These are phyloP conservation scores for Ondatra zibethicus DNA, from an alignment of 2,113 vertebrate species.

Conservation along the genomic window DNA sequence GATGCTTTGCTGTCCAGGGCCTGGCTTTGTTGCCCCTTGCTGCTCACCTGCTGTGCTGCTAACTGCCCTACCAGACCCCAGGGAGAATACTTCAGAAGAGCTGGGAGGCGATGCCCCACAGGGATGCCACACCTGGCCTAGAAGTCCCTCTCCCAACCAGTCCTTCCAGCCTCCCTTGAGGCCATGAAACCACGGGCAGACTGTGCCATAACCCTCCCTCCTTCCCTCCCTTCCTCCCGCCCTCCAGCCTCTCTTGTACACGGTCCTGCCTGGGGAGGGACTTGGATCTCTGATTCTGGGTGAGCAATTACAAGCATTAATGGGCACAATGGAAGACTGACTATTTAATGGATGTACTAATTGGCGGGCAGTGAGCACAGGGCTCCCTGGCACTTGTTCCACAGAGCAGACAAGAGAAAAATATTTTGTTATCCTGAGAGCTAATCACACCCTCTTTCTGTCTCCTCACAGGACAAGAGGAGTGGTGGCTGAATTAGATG, in stretches of 20 bases:
- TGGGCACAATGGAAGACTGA: neutral
- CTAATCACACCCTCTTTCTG: slow-evolving; percentile 37
- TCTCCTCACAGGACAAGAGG: neutral
- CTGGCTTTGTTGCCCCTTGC: neutral
- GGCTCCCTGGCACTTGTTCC: neutral
- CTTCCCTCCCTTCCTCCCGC: neutral
- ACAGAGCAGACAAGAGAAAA: slow-evolving; percentile 2
- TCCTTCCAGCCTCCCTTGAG: neutral
- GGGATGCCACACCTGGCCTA: neutral
- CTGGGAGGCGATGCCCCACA: neutral
- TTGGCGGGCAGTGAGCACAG: neutral
- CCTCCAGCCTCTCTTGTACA: too few species aligned
- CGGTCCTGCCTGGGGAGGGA: neutral
- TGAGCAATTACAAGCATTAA: neutral
- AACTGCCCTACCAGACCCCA: neutral
- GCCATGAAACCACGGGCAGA: neutral
- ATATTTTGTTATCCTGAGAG: slow-evolving; percentile 37
- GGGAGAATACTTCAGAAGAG: neutral
- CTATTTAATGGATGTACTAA: neutral
- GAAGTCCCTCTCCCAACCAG: neutral
- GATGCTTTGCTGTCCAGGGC: too few species aligned
- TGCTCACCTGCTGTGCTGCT: neutral
- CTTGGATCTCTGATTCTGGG: neutral
- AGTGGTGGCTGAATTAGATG: slow-evolving; percentile 5
- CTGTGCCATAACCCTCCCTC: neutral